These are phyloP conservation scores for Drosophila nigrodunni DNA, from an alignment of 1,140 invertebrate species.

Conservation along the genomic window DNA sequence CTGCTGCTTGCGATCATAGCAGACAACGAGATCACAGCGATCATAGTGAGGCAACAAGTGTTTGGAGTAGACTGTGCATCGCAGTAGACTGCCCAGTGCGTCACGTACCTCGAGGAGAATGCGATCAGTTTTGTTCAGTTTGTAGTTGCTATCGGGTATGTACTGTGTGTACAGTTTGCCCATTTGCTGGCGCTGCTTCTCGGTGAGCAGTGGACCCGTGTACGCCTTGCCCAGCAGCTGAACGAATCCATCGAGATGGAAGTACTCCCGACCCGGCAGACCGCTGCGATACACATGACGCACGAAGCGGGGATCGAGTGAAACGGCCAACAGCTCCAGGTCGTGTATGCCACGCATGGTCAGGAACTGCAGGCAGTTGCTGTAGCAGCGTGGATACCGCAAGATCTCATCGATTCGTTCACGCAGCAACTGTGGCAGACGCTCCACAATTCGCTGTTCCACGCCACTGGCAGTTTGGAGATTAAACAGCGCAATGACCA, in stretches of 20 bases:
- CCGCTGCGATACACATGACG: constrained; percentile 75
- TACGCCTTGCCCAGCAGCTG: constrained; percentile 85
- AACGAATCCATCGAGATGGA: constrained; percentile 86
- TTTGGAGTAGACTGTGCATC: constrained; percentile 60
- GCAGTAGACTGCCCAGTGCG: constrained; percentile 59
- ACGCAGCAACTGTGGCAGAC: constrained; percentile 85
- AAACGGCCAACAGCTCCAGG: constrained; percentile 85
- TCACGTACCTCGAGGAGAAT: constrained; percentile 85
- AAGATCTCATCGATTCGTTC: constrained; percentile 85
- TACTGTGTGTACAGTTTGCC: constrained; percentile 85
- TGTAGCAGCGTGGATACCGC: constrained; percentile 83
- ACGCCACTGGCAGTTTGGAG: constrained; percentile 78
- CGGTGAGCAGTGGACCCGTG: constrained; percentile 85
- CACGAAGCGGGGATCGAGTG: constrained; percentile 85
- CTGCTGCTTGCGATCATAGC: constrained; percentile 64
- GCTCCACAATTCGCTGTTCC: constrained; percentile 83
- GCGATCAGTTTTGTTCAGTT: constrained; percentile 83
- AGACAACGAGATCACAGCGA: constrained; percentile 83
- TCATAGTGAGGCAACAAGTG: constrained; percentile 87
- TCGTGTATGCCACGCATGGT: constrained; percentile 84
- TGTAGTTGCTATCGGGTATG: constrained; percentile 84
- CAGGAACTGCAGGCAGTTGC: constrained; percentile 85
- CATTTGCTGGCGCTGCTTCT: constrained; percentile 78
- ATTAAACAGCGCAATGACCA: constrained; percentile 85
- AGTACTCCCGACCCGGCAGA: constrained; percentile 84